phyloP scores from a whole-genome alignment of 2,113 vertebrate species.

The Meles meles region DNA sequence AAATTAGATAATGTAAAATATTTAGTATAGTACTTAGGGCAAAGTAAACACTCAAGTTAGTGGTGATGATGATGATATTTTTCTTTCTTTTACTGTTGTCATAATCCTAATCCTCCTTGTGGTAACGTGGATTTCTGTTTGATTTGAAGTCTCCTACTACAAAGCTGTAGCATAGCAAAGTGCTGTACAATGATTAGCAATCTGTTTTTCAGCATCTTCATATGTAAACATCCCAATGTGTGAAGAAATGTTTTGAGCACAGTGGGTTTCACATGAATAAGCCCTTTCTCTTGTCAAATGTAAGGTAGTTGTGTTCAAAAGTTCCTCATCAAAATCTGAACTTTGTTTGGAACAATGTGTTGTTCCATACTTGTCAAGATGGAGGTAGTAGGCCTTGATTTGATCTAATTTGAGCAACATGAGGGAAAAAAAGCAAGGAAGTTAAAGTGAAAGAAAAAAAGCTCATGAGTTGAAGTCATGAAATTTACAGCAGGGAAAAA shows the following conservation, averaged over 20 bases:
- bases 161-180: not conserved
- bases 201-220: not conserved
- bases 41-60: not conserved
- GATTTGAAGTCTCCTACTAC: not conserved
- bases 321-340: not conserved
- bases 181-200: not conserved
- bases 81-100: not conserved
- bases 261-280: not conserved
- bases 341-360: not conserved
- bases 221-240: not conserved
- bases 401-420: not conserved
- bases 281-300: not conserved
- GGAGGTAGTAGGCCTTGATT: not conserved
- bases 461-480: not conserved
- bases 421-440: not conserved
- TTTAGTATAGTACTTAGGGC: not conserved
- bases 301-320: not conserved
- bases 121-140: not conserved
- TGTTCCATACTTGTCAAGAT: not conserved
- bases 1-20: not conserved
- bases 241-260: not conserved
- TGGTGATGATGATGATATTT: not conserved
- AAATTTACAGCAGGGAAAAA: not conserved
- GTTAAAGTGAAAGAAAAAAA: not conserved
- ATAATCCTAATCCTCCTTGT: not conserved